Base-by-base conservation (phyloP, 2,888 invertebrate genomes). In the Ellobium chinense region DNA sequence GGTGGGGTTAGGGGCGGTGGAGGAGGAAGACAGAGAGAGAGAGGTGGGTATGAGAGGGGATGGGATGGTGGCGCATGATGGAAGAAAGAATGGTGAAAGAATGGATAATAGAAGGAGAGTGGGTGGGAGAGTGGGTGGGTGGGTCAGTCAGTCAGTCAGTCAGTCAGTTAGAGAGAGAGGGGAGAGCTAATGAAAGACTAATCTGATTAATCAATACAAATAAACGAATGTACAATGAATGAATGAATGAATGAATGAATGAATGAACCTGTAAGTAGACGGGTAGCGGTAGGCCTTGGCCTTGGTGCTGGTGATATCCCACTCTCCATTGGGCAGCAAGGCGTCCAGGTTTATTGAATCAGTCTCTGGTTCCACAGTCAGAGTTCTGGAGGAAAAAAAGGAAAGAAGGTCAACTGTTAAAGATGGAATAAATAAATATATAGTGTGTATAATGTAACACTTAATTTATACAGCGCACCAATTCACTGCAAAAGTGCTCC, bases 261-360 rank as follows among this genome's bases (percentile, higher is more conserved):
- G 60, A 60, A 60, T 24, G 60, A 60, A 79, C 79, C 79, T 84
- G 80, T 88, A 88, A 1, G 86, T 84, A 34, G 84, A 84, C 4
- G 85, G 85, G 70, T 85, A 85, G 2, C 81, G 78, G 73, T 85
- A 85, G 36, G 56, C 79, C n/a, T 79, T 68, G 1, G 85, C 85
- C 72, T 79, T 77, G 39, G 85, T 84, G 46, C 36, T 58, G 7
- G 83, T 83, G 29, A 88, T 84, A 37, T 88, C 88, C 88, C 88
- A 88, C 73, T 88, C 88, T 21, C 88, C 88, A 75, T 87, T 88
- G 3, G 86, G 86, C 58, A 87, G 83, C 68, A 86, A 83, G 27
- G 85, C 84, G 29, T 82, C 84, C 27, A 86, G 81, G 75, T 87
- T 85, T 29, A 88, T 84, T 29, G 68, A 77, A 46, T 84, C 78